Evolutionary conservation across 2,888 invertebrate genomes (phyloP), one percentile per base, ranked within the genome.

Genomic region (Epistrophella euchroma): DNA sequence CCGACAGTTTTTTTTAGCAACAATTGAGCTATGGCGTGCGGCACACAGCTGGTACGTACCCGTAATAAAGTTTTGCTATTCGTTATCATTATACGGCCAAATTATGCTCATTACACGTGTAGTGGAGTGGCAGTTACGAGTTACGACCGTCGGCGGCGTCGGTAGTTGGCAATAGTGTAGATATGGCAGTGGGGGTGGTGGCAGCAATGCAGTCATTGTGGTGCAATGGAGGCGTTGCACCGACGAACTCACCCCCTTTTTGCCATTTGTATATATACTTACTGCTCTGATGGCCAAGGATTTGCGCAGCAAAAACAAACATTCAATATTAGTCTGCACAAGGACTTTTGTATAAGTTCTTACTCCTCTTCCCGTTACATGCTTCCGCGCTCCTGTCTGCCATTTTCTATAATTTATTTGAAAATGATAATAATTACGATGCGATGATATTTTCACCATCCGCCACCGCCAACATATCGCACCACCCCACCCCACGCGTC

Each of bases 341-440:
- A 82, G 81, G 81, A 76, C 81, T 71, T n/a, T 50, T 50, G 19
- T 40, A 37, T 28, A 37, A 15, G 7, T 45, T 35, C 72, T 13
- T 11, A 47, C 19, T 47, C 47, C 56, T 68, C 73, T 68, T 71
- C 50, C 77, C 77, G 55, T 62, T 77, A 58, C 77, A 60, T 71
- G 62, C 80, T 43, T 68, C 64, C 45, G 66, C 81, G 5, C 81
- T 74, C 66, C 72, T 70, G 85, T 81, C 85, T 77, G 70, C 62
- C 43, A 45, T 86, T 86, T 86, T 81, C 86, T 86, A 86, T 82
- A 86, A 86, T 86, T 86, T 86, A 86, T 86, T 86, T 86, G 81
- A 81, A 86, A 86, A 86, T 86, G 81, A 86, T 86, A 86, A 86
- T 86, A 86, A 86, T 86, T 86, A 86, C 86, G 70, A 86, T 86